phyloP scores from a whole-genome alignment of 2,113 vertebrate species.

The Cercopithecus mona region DNA sequence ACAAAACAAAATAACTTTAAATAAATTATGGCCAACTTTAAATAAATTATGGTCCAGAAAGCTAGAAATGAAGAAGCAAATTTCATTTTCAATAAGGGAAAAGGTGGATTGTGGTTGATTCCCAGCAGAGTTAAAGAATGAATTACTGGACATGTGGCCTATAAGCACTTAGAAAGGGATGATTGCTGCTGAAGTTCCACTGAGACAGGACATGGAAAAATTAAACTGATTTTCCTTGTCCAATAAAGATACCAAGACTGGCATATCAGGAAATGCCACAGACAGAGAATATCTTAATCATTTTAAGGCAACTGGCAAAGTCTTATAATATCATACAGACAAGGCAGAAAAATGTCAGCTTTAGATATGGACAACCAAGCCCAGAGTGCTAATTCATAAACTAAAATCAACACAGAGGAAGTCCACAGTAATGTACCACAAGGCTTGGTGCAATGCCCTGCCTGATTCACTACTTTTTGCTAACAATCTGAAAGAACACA shows the following conservation, averaged over 20 bases:
- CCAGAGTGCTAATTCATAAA: background rate
- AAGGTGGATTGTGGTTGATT: background rate
- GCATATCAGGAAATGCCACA: background rate
- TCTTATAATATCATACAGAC: background rate
- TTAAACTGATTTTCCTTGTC: conserved; percentile 20
- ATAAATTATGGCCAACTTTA: background rate
- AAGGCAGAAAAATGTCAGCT: background rate
- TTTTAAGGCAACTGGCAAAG: conserved; percentile 33
- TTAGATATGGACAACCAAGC: background rate
- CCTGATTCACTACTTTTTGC: background rate
- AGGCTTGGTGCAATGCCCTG: background rate
- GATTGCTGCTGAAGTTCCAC: conserved; percentile 19
- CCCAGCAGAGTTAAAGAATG: background rate
- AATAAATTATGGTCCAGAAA: background rate
- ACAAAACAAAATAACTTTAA: background rate
- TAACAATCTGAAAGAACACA: background rate
- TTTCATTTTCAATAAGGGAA: background rate
- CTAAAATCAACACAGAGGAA: background rate
- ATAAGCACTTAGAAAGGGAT: conserved; percentile 26
- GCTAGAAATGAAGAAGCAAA: background rate
- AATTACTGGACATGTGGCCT: conserved; percentile 16
- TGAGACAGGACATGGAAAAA: conserved; percentile 15
- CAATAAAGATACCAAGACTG: conserved; percentile 13
- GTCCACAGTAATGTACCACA: background rate
- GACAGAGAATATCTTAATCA: conserved; percentile 21